A percentile compares a stretch with the other conserved stretches of the same genome.
Evolutionary conservation across 2,113 vertebrate species (phyloP).

Genomic region (Sinocyclocheilus anophthalmus): DNA sequence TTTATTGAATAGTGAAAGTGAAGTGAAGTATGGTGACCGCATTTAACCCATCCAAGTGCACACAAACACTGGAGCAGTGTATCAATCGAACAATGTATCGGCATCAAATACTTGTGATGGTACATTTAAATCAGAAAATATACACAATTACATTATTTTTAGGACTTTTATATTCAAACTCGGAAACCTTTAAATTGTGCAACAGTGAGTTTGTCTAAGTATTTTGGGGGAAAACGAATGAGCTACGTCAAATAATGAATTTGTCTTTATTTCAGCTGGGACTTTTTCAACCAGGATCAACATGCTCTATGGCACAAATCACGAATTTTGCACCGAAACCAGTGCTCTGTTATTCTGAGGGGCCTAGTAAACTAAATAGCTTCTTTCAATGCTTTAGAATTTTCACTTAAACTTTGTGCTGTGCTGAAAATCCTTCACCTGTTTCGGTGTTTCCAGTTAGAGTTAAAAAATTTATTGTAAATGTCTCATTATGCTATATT

Average conservation of each 20-base stretch:
- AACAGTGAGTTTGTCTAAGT: neutral
- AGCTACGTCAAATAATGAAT: neutral
- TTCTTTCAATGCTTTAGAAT: neutral
- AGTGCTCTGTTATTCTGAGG: constrained; percentile 95
- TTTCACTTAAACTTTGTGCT: neutral
- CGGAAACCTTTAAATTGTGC: neutral
- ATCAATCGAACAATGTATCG: too few species aligned
- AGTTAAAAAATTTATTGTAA: too few species aligned
- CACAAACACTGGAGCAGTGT: too few species aligned
- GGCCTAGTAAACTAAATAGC: constrained; percentile 78
- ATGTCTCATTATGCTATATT: neutral
- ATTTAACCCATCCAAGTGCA: too few species aligned
- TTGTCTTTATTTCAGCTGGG: constrained; percentile 77
- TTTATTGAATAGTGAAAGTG: too few species aligned
- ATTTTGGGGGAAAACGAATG: too few species aligned
- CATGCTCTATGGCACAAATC: constrained; percentile 96
- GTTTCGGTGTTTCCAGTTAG: too few species aligned
- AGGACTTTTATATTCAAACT: neutral
- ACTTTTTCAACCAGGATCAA: constrained; percentile 99
- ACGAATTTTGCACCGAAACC: constrained; percentile 95
- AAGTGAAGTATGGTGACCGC: too few species aligned
- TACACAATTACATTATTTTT: neutral
- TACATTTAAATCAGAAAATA: neutral
- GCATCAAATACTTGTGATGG: neutral
- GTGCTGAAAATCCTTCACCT: too few species aligned